Evolutionary conservation across 37 sponge, comb jelly and placozoan genomes (phyloP).

Genomic region (Theonella swinhoei): DNA sequence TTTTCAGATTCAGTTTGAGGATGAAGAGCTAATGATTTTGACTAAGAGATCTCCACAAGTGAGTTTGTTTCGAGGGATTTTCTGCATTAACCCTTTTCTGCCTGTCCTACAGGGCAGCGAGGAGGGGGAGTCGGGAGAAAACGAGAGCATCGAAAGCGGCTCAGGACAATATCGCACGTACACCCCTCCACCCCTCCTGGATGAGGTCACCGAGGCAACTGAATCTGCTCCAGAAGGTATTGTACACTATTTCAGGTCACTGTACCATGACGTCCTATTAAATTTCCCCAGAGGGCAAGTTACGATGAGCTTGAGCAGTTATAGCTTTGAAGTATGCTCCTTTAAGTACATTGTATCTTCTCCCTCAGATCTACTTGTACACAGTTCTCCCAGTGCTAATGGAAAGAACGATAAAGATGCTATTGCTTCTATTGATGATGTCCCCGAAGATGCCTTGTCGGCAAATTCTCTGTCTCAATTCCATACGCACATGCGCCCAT

Average conservation of each 20-base stretch:
- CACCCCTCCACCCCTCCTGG: not conserved
- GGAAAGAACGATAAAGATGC: no score
- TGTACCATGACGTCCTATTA: no score
- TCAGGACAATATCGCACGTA: conserved; percentile 3
- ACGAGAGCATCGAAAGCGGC: not conserved
- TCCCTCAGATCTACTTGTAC: no score
- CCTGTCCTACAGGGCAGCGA: not conserved
- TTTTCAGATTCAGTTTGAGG: not conserved
- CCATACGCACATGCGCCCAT: conserved; percentile 28
- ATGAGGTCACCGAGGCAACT: not conserved
- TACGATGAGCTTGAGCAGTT: no score
- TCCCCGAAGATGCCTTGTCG: conserved; percentile 46
- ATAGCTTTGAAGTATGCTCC: no score
- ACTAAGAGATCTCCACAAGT: not conserved
- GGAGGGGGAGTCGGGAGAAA: not conserved
- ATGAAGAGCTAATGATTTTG: not conserved
- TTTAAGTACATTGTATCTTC: no score
- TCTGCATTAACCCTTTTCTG: no score
- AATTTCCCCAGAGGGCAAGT: no score
- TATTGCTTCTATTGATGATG: conserved; percentile 31
- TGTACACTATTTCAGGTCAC: no score
- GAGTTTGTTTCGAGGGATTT: no score
- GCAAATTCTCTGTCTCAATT: conserved; percentile 43
- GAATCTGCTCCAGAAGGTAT: no score
- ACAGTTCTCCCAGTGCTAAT: no score